phyloP scores from a whole-genome alignment of 1,140 invertebrate species.

The Panonychus citri region DNA sequence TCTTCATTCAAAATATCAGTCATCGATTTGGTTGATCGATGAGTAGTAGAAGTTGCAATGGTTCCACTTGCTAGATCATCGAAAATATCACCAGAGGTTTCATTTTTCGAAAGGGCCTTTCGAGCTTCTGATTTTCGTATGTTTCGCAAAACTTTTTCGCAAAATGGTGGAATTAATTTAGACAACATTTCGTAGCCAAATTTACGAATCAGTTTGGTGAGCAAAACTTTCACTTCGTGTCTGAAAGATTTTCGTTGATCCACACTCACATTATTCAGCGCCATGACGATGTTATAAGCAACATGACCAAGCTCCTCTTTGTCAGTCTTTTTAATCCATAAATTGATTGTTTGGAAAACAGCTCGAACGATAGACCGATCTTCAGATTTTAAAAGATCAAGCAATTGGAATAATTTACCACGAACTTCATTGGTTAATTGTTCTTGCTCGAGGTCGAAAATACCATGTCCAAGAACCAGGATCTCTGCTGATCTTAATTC shows the following conservation, averaged over 20 bases:
- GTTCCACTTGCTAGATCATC: too few species aligned
- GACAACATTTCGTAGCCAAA: slow-evolving; percentile 35
- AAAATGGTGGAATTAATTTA: slow-evolving; percentile 38
- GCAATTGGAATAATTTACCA: not conserved
- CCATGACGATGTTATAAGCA: not conserved
- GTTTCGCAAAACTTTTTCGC: slow-evolving; percentile 54
- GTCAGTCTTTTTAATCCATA: not conserved
- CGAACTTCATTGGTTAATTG: not conserved
- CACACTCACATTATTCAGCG: not conserved
- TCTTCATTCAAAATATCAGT: slow-evolving; percentile 18
- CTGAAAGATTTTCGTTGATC: not conserved
- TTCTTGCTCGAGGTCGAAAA: too few species aligned
- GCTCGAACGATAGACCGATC: not conserved
- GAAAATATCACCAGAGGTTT: slow-evolving; percentile 28
- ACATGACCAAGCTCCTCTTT: not conserved
- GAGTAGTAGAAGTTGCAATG: too few species aligned
- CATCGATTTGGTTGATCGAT: slow-evolving; percentile 12
- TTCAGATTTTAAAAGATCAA: not conserved
- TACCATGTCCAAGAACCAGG: too few species aligned
- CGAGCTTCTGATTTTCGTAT: slow-evolving; percentile 50
- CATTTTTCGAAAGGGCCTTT: slow-evolving; percentile 34
- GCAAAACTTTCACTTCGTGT: not conserved
- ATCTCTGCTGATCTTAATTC: too few species aligned
- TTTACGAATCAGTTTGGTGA: not conserved
- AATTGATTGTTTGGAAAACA: not conserved